Evolutionary conservation across 2,888 invertebrate species (phyloP), one percentile per base, ranked within the genome.

Genomic region (Tyria jacobaeae): DNA sequence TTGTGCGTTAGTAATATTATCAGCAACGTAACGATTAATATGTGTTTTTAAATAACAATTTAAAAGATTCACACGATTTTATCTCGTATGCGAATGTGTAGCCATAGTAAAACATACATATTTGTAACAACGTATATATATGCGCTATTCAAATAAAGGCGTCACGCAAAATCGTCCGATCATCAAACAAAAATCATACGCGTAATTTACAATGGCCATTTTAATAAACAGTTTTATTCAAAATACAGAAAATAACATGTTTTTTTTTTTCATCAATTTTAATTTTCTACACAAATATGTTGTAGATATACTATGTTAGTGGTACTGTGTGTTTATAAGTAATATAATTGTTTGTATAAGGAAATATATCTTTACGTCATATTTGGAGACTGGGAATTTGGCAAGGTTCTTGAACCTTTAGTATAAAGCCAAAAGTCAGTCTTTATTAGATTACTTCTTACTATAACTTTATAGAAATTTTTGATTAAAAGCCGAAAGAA

Each of bases 211-310:
- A 49, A 44, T 31, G 7, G 21, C 31, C 17, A 12, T 41, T 21
- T 56, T 57, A 49, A 49, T 14, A 27, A 37, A 57, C 57, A 15
- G 31, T 57, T 49, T 57, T 27, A 57, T 37, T 37, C 57, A 49
- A 57, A 37, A 17, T 41, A 3, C 21, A 9, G 4, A 31, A 17
- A 49, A 49, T 57, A 57, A 48, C 49, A 49, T 49, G 17, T 27
- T 49, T 49, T 57, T 57, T n/a, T 24, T 37, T 57, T 57, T 25
- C 15, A 14, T 14, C 4, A 3, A 39, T 39, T 27, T 37, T 37
- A n/a, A 57, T 49, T 49, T 9, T 49, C n/a, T 6, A 21, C 21
- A 24, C 24, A 35, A 37, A 37, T 24, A 34, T 47, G 47, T 34
- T 47, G 25, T 15, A 15, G n/a, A 7, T 48, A 12, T 17, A 10